Evolutionary conservation across 2,888 invertebrate species (phyloP).

Genomic region (Xestoiulus laeticollis): DNA sequence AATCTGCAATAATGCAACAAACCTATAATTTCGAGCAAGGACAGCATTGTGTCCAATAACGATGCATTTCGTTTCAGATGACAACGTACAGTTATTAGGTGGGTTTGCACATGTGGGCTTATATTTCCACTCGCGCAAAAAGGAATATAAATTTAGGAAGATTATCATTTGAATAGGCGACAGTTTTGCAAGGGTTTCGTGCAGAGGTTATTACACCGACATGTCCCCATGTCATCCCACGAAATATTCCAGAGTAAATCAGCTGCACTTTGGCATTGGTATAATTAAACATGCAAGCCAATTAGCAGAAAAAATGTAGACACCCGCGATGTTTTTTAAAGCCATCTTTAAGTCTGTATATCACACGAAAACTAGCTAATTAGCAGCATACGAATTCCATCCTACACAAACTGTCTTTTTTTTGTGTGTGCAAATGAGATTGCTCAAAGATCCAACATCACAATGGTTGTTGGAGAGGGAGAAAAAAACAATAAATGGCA

Average conservation of each 20-base stretch:
- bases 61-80: neutral
- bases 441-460: neutral
- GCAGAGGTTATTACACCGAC: conserved; percentile 4
- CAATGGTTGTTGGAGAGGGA: neutral
- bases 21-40: no score
- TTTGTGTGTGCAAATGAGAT: conserved; percentile 15
- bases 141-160: neutral
- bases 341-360: neutral
- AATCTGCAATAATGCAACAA: no score
- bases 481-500: conserved; percentile 25
- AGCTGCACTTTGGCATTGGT: conserved; percentile 23
- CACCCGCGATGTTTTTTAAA: neutral
- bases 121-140: neutral
- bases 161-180: neutral
- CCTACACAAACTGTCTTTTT: neutral
- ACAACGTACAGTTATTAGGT: neutral
- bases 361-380: conserved; percentile 27
- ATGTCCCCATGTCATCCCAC: neutral
- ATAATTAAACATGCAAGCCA: conserved; percentile 23
- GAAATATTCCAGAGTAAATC: neutral
- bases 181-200: neutral
- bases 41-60: neutral
- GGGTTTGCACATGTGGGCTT: neutral
- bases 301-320: neutral
- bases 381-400: conserved; percentile 17